Evolutionary conservation across 2,113 vertebrate species (phyloP).

Genomic region (Apteryx mantelli): DNA sequence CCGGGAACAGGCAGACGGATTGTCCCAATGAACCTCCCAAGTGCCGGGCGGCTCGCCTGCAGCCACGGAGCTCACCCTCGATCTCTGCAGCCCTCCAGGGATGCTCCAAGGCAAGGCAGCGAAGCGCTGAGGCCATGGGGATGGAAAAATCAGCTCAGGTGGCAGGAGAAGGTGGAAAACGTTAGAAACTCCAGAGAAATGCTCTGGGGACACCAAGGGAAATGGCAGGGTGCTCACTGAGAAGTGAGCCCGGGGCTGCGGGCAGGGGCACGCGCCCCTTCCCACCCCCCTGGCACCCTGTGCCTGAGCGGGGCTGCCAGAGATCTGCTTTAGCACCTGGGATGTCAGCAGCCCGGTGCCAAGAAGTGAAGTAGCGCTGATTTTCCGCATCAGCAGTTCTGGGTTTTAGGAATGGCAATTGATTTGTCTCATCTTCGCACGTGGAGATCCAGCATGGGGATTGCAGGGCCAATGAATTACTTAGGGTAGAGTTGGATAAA

Average conservation of each 20-base stretch:
- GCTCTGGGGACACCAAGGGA: neutral
- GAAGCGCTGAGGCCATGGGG: neutral
- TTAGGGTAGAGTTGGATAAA: slow-evolving; percentile 30
- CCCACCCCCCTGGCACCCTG: neutral
- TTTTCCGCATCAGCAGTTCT: neutral
- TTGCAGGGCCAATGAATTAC: slow-evolving; percentile 40
- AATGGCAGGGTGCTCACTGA: fast-evolving
- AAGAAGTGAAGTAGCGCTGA: neutral
- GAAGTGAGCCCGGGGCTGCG: fast-evolving
- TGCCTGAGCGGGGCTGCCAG: neutral
- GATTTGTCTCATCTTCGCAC: slow-evolving; percentile 15
- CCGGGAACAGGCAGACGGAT: neutral
- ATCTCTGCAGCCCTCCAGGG: too few species aligned
- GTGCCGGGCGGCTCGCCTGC: too few species aligned
- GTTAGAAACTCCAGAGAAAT: neutral
- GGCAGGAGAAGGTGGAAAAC: neutral
- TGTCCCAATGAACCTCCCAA: too few species aligned
- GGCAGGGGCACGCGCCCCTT: neutral
- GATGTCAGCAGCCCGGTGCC: neutral
- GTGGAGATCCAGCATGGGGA: neutral
- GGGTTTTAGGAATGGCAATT: slow-evolving; percentile 41
- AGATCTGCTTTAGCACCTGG: neutral
- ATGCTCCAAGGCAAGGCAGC: too few species aligned
- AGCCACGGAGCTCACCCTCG: too few species aligned
- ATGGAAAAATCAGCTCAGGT: neutral